Conservation (phyloP, 2,113 vertebrate genomes). For the Crotalus horridus region DNA sequence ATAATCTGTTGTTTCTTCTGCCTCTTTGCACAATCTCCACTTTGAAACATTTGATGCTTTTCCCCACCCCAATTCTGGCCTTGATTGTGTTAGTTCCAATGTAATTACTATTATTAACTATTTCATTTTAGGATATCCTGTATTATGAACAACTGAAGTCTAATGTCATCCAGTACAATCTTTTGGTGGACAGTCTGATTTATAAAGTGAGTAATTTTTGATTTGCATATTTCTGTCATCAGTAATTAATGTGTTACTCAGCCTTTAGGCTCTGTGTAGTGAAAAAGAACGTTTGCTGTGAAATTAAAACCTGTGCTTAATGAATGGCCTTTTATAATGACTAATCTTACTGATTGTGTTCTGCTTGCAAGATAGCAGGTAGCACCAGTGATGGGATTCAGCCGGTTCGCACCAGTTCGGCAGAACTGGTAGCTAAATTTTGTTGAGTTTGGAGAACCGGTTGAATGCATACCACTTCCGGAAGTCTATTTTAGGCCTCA, state of each 20-base stretch:
- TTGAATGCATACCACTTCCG: too few species aligned
- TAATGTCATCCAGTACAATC: slow-evolving; percentile 90
- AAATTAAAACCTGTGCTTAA: not conserved
- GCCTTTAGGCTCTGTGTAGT: not conserved
- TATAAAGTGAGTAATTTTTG: slow-evolving; percentile 84
- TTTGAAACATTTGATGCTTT: too few species aligned
- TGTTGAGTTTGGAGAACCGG: too few species aligned
- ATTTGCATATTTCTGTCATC: not conserved
- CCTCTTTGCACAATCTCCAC: too few species aligned
- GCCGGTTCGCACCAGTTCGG: too few species aligned
- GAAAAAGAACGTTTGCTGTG: not conserved
- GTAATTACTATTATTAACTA: slow-evolving; percentile 18
- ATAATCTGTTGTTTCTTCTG: too few species aligned
- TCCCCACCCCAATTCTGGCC: too few species aligned
- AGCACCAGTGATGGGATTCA: too few species aligned
- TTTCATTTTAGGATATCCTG: slow-evolving; percentile 82
- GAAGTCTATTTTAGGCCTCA: too few species aligned
- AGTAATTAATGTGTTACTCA: not conserved
- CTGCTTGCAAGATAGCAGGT: not conserved
- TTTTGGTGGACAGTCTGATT: slow-evolving; percentile 95
- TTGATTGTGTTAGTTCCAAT: too few species aligned
- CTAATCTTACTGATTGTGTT: not conserved
- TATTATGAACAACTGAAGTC: slow-evolving; percentile 95
- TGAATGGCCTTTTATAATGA: not conserved
- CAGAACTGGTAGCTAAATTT: too few species aligned